Evolutionary conservation across 2,113 vertebrate species (phyloP).

Genomic region (Erythrocercus mccallii): DNA sequence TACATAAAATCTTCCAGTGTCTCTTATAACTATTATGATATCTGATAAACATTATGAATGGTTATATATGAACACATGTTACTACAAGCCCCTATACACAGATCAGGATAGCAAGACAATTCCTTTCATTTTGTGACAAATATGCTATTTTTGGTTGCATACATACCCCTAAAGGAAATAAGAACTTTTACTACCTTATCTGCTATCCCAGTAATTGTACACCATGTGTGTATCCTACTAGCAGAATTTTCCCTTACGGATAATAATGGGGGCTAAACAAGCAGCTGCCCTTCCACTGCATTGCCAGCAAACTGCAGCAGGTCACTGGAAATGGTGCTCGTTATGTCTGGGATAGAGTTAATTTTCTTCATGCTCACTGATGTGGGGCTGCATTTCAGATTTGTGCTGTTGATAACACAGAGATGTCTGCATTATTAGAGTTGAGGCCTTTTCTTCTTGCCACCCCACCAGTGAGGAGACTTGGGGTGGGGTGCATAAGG

Average conservation of each 20-base stretch:
- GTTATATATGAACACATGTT: not conserved
- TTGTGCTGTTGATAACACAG: not conserved
- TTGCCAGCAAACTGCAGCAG: not conserved
- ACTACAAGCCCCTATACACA: not conserved
- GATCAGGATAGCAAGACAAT: not conserved
- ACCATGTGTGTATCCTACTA: not conserved
- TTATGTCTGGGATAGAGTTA: not conserved
- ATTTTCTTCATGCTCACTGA: not conserved
- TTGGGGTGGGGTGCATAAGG: not conserved
- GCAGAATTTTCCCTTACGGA: not conserved
- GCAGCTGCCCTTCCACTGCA: not conserved
- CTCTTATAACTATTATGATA: not conserved
- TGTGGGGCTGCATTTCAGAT: not conserved
- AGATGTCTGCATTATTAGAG: not conserved
- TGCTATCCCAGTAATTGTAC: not conserved
- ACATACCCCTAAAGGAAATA: not conserved
- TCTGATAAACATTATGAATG: not conserved
- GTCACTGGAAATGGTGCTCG: not conserved
- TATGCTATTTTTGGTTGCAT: not conserved
- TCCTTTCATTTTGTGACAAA: not conserved
- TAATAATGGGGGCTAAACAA: not conserved
- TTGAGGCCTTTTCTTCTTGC: accelerated
- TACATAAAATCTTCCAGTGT: not conserved
- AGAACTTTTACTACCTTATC: not conserved
- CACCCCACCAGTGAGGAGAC: not conserved